Evolutionary conservation across 2,888 invertebrate species (phyloP).

Genomic region (Colostygia pectinataria): DNA sequence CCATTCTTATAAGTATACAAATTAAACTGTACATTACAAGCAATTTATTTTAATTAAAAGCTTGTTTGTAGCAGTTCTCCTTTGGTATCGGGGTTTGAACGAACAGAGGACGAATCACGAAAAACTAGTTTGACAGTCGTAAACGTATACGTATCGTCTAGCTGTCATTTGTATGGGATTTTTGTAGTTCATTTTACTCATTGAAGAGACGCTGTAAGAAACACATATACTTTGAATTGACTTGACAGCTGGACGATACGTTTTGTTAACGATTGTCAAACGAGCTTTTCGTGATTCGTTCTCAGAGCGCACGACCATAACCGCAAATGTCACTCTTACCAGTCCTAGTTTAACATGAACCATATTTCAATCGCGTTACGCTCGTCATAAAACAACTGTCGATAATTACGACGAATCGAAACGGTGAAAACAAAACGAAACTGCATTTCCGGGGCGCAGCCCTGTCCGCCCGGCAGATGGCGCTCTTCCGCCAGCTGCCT

Average conservation of each 20-base stretch:
- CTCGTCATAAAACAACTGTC: slow-evolving; percentile 13
- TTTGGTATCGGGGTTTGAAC: slow-evolving; percentile 43
- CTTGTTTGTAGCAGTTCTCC: slow-evolving; percentile 21
- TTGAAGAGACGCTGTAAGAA: too few relatives aligned
- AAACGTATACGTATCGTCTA: too few relatives aligned
- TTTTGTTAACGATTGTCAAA: too few relatives aligned
- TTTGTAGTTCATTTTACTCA: too few relatives aligned
- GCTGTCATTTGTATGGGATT: too few relatives aligned
- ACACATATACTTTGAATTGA: too few relatives aligned
- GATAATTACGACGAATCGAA: slow-evolving; percentile 48
- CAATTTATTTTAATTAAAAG: slow-evolving; percentile 18
- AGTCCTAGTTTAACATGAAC: slow-evolving; percentile 22
- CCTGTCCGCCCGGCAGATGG: slow-evolving; percentile 74
- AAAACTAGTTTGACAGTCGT: too few relatives aligned
- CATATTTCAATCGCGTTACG: slow-evolving; percentile 14
- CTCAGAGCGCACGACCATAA: slow-evolving; percentile 51
- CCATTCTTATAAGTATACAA: slow-evolving; percentile 12
- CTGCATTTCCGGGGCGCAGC: slow-evolving; percentile 71
- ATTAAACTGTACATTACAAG: slow-evolving; percentile 19
- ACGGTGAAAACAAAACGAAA: slow-evolving; percentile 70
- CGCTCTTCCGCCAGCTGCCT: slow-evolving; percentile 80
- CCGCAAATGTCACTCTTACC: slow-evolving; percentile 42
- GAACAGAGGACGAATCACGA: too few relatives aligned
- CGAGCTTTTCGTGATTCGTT: too few relatives aligned
- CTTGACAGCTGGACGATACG: too few relatives aligned